These are phyloP conservation scores for Polyodon spathula DNA, from an alignment of 2,113 vertebrate species.

Conservation along the genomic window DNA sequence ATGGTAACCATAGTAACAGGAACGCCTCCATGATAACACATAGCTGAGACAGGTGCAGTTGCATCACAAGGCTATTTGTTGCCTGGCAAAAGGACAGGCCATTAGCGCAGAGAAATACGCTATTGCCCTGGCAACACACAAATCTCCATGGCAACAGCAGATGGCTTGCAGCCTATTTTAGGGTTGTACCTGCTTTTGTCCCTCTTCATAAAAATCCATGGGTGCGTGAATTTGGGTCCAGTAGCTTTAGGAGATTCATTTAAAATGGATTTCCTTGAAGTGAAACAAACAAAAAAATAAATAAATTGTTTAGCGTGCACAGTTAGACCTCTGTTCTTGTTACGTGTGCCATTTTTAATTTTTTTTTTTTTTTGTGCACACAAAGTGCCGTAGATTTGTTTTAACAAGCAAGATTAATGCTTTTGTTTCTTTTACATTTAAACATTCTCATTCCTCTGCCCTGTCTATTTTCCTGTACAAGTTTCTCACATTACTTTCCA, in stretches of 20 bases:
- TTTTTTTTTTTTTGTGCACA: not conserved
- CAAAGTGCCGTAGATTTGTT: not conserved
- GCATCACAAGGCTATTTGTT: slow-evolving; percentile 70
- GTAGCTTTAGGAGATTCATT: slow-evolving; percentile 40
- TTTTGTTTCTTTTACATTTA: not conserved
- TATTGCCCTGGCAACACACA: slow-evolving; percentile 77
- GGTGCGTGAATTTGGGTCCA: slow-evolving; percentile 39
- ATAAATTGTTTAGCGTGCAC: not conserved
- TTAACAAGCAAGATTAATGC: not conserved
- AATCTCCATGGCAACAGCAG: slow-evolving; percentile 67
- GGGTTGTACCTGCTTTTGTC: slow-evolving; percentile 45
- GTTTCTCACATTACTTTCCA: slow-evolving; percentile 6
- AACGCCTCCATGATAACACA: slow-evolving; percentile 65
- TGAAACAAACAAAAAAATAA: slow-evolving; percentile 23
- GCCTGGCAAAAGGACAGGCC: slow-evolving; percentile 76
- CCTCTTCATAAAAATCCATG: slow-evolving; percentile 44
- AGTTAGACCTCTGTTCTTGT: slow-evolving; percentile 25
- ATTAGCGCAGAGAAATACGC: slow-evolving; percentile 70
- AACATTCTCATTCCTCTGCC: not conserved
- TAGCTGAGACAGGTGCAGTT: slow-evolving; percentile 65
- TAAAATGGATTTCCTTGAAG: slow-evolving; percentile 26
- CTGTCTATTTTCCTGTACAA: slow-evolving; percentile 1
- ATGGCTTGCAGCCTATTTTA: slow-evolving; percentile 55
- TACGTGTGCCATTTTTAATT: not conserved
- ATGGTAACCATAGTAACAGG: slow-evolving; percentile 64